Evolutionary conservation across 2,113 vertebrate species (phyloP), one percentile per base, ranked within the genome.

Genomic region (Coreoperca whiteheadi): DNA sequence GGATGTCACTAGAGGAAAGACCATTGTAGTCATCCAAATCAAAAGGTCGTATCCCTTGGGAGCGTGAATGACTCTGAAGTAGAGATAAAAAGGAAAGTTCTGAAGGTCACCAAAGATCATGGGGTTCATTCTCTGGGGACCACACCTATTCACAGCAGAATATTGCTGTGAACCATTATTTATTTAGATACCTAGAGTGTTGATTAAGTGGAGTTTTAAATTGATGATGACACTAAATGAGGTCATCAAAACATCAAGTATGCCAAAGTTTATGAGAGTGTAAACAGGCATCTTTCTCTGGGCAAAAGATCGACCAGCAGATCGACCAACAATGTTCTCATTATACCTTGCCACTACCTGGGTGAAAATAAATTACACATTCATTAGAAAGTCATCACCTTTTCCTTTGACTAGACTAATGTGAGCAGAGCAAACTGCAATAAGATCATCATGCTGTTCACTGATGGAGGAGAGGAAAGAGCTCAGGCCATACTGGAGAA

Each of bases 391-490:
- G 65, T 5, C 8, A 1, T 21, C 8, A 9, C 41, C 23, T 81
- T 77, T 71, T 72, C 25, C 25, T 86, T 67, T 84, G 11, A 92
- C 69, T 89, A 99, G 98, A 95, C 95, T 39, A 99, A 98, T 79
- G 96, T 98, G 76, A 97, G 96, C 88, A 95, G 98, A 95, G 98
- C 98, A 73, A 98, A 99, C 94, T 99, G 98, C 95, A 99, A 99
- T 93, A 99, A 99, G 93, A 99, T 99, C 86, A 99, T 99, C 78
- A 99, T 99, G 98, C 91, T 99, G 84, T 99, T 99, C 87, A 99
- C 98, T 46, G 98, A 99, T 59, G 98, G 98, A 83, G 98, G 98
- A 85, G 98, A 99, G 92, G 98, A 99, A 91, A 94, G 96, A 94
- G 98, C 98, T 8, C 96, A 97, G 91, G 96, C 97, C 88, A 98